phyloP scores from a whole-genome alignment of 2,797 vertebrate species.

The Lepilemur septentrionalis region DNA sequence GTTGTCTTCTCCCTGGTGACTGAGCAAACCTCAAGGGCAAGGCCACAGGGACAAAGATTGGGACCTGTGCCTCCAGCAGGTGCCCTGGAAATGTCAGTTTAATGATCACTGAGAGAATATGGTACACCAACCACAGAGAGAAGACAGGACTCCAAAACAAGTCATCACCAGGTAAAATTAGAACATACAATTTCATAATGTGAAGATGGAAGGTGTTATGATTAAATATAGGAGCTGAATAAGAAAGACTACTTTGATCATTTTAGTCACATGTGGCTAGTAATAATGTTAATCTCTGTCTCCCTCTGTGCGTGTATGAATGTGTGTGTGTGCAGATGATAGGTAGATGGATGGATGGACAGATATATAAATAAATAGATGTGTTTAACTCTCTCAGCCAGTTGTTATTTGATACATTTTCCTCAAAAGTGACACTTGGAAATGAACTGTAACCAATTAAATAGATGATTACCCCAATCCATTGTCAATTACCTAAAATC shows the following conservation, averaged over 20 bases:
- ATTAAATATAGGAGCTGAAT: neutral
- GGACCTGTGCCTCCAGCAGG: neutral
- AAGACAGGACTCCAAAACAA: neutral
- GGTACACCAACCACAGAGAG: neutral
- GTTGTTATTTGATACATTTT: neutral
- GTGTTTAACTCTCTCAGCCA: neutral
- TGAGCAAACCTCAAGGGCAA: neutral
- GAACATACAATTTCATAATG: neutral
- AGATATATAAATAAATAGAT: neutral
- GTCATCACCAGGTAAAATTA: neutral
- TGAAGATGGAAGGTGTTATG: neutral
- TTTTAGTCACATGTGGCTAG: neutral
- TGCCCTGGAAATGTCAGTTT: neutral
- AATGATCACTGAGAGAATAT: neutral
- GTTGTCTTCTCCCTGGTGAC: neutral
- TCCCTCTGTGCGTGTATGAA: neutral
- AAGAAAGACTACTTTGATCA: neutral
- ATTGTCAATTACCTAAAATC: neutral
- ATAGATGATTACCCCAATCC: neutral
- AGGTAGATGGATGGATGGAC: neutral
- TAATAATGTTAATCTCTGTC: neutral
- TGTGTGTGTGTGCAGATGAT: neutral
- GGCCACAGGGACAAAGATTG: neutral
- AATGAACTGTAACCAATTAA: constrained; percentile 48
- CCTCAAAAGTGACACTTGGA: neutral